Percentiles rank a stretch among this genome's conserved stretches.
Conservation (phyloP, 2,797 vertebrate genomes). For the Aythya fuligula region DNA sequence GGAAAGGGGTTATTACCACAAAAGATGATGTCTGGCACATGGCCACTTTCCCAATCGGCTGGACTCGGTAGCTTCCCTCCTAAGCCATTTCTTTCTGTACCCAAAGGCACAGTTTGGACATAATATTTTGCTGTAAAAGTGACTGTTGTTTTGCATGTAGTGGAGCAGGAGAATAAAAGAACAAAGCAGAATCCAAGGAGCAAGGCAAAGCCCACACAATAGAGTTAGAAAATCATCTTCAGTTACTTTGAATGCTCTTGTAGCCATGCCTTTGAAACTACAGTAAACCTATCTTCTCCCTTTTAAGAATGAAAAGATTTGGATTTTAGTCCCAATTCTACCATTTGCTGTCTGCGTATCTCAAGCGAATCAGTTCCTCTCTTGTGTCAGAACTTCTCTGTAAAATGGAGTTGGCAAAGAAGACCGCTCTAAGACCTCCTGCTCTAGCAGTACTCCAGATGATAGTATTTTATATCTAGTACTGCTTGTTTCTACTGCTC, state of each 20-base stretch:
- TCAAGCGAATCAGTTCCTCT: neutral
- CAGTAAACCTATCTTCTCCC: neutral
- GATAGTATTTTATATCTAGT: neutral
- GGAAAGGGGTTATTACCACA: constrained; percentile 57
- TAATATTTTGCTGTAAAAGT: neutral
- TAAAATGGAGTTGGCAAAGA: neutral
- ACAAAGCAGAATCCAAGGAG: neutral
- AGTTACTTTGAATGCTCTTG: neutral
- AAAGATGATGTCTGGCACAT: constrained; percentile 53
- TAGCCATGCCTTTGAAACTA: neutral
- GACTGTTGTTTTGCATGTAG: neutral
- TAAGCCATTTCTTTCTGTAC: neutral
- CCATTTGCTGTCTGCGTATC: neutral
- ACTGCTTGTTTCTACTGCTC: neutral
- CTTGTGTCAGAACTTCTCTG: neutral
- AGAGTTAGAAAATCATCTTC: neutral
- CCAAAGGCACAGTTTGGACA: constrained; percentile 8
- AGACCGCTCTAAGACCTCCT: neutral
- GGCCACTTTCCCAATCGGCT: constrained; percentile 29
- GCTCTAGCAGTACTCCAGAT: neutral
- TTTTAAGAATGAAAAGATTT: neutral
- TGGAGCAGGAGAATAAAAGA: neutral
- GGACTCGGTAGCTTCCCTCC: neutral
- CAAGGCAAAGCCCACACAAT: neutral
- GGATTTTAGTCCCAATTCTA: neutral